These are phyloP conservation scores for Poicephalus meyeri DNA, from an alignment of 2,113 vertebrate species.

Conservation along the genomic window DNA sequence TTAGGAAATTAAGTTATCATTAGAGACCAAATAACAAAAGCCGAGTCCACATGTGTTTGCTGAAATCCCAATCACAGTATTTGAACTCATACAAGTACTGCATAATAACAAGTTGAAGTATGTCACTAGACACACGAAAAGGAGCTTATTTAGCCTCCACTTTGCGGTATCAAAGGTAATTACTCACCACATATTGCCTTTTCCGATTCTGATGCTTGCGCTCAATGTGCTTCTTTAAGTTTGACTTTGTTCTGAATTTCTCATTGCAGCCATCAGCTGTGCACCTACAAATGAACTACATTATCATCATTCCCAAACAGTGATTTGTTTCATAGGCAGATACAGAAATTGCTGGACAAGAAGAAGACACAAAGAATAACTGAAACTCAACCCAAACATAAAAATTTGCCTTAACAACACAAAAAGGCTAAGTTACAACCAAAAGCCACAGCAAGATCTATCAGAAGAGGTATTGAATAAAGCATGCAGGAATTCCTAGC, in stretches of 20 bases:
- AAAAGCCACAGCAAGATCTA: background rate
- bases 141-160: background rate
- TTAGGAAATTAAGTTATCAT: constrained; percentile 28
- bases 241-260: constrained; percentile 80
- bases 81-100: background rate
- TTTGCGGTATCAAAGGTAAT: background rate
- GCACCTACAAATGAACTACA: constrained; percentile 78
- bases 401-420: background rate
- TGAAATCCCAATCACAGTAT: background rate
- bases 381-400: background rate
- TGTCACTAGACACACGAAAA: background rate
- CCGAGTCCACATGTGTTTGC: background rate
- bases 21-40: background rate
- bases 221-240: constrained; percentile 86
- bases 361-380: background rate
- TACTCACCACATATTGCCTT: constrained; percentile 79
- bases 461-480: background rate
- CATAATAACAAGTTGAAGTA: background rate
- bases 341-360: background rate
- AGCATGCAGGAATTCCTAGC: background rate
- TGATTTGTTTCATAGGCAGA: background rate
- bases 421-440: background rate
- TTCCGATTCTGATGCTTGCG: constrained; percentile 80
- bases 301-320: background rate
- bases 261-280: constrained; percentile 75